Evolutionary conservation across 2,888 invertebrate species (phyloP).

Genomic region (Apomyelois bistriatella): DNA sequence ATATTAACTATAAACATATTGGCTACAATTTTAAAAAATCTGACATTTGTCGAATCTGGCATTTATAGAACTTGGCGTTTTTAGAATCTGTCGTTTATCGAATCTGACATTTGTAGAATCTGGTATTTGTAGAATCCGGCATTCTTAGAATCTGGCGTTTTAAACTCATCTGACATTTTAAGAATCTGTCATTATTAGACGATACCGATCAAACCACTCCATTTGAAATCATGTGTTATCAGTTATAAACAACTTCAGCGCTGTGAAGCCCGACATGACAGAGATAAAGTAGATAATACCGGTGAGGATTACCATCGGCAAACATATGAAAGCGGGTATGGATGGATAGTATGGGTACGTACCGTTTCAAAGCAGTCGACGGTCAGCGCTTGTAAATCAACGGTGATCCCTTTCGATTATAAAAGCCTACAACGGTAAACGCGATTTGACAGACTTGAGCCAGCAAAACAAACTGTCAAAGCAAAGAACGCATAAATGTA

Average conservation of each 20-base stretch:
- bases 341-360: conserved; percentile 41
- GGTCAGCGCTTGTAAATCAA: conserved; percentile 54
- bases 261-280: not conserved
- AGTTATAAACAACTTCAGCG: conserved; percentile 9
- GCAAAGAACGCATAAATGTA: conserved; percentile 54
- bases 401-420: conserved; percentile 51
- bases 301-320: conserved; percentile 29
- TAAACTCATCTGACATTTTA: no score
- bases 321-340: conserved; percentile 31
- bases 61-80: no score
- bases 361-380: conserved; percentile 60
- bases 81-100: no score
- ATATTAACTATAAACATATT: no score
- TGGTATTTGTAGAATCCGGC: no score
- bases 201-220: no score
- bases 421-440: conserved; percentile 44
- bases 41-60: no score
- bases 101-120: no score
- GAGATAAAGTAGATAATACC: conserved; percentile 12
- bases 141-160: no score
- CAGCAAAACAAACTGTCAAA: conserved; percentile 50
- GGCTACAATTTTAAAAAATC: no score
- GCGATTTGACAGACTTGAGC: conserved; percentile 50
- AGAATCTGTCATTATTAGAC: no score
- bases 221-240: conserved; percentile 7